Evolutionary conservation across 1,140 invertebrate genomes (phyloP).

Genomic region (Adelges cooleyi): DNA sequence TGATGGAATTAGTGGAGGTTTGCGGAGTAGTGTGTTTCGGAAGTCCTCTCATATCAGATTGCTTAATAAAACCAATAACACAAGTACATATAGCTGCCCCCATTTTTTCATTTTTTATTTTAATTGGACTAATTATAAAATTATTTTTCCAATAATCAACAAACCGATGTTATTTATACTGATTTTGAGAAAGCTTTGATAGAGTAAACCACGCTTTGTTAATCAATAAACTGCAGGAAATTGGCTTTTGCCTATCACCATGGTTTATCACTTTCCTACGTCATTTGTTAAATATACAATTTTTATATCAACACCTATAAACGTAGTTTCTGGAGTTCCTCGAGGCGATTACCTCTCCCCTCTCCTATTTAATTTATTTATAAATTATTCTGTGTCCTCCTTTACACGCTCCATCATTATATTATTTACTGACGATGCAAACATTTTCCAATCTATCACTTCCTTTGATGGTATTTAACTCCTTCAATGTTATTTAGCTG

Average conservation of each 20-base stretch:
- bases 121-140: no score
- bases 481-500: not conserved
- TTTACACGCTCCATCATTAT: not conserved
- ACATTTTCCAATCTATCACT: not conserved
- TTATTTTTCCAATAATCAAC: no score
- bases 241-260: not conserved
- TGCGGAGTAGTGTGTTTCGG: no score
- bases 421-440: not conserved
- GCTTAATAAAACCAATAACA: no score
- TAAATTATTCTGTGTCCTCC: not conserved
- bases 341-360: not conserved
- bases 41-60: no score
- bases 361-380: not conserved
- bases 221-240: not conserved
- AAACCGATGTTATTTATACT: not conserved
- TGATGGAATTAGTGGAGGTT: no score
- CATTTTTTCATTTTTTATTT: no score
- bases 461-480: not conserved
- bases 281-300: not conserved
- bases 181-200: not conserved
- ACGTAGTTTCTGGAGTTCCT: not conserved
- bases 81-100: no score
- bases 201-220: not conserved
- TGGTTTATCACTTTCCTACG: not conserved
- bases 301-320: not conserved